phyloP scores from a whole-genome alignment of 1,140 invertebrate genomes.

The Lucilia cuprina region DNA sequence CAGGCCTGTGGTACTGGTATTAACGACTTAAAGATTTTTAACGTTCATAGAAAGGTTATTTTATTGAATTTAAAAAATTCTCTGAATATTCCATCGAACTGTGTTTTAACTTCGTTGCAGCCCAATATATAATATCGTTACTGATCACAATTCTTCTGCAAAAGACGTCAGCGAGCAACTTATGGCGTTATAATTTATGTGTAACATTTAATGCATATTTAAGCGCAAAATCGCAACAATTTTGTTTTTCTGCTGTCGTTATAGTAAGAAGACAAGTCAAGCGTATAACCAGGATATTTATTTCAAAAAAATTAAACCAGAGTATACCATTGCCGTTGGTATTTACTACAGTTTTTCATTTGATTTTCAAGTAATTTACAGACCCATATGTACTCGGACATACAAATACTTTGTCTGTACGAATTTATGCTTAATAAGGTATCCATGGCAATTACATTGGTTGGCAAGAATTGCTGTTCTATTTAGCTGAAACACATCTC shows the following conservation, averaged over 20 bases:
- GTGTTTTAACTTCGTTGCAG: neutral
- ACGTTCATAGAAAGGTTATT: too few relatives aligned
- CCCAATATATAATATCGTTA: neutral
- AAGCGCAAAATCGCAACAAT: constrained; percentile 24
- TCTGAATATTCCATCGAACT: neutral
- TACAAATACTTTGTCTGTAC: neutral
- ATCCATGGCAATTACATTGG: neutral
- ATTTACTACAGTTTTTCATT: neutral
- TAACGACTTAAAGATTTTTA: too few relatives aligned
- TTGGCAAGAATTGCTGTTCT: neutral
- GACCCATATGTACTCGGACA: neutral
- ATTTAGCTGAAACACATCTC: neutral
- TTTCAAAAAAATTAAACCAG: neutral
- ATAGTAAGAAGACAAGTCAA: neutral
- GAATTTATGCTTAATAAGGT: neutral
- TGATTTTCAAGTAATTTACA: neutral
- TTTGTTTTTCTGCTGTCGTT: neutral
- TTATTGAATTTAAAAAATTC: too few relatives aligned
- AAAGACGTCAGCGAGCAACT: neutral
- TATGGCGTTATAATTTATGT: constrained; percentile 28
- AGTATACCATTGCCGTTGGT: neutral
- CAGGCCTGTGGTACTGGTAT: too few relatives aligned
- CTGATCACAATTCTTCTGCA: neutral
- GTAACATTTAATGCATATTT: constrained; percentile 23
- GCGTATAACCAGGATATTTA: constrained; percentile 9